phyloP scores from a whole-genome alignment of 2,113 vertebrate species.

The Pitta sordida region DNA sequence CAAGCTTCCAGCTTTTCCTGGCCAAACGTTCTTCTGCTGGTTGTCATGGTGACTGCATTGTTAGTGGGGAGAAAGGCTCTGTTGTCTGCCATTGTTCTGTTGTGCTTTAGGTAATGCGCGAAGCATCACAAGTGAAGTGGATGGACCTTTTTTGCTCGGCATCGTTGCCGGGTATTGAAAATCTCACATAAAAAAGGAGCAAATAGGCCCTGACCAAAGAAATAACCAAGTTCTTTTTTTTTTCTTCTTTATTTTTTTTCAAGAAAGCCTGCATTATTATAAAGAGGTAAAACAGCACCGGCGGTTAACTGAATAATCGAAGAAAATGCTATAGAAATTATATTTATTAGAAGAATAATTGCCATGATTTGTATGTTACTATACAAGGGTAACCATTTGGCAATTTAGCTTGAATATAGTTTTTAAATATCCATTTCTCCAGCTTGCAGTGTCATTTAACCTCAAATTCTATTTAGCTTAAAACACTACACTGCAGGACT shows the following conservation, averaged over 20 bases:
- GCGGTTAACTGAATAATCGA: constrained; percentile 71
- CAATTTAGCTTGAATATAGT: constrained; percentile 73
- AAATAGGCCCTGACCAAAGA: constrained; percentile 81
- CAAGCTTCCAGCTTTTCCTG: constrained; percentile 82
- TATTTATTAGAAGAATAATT: constrained; percentile 81
- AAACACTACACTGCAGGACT: background rate
- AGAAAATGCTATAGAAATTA: constrained; percentile 72
- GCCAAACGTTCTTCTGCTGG: constrained; percentile 82
- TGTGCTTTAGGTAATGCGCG: constrained; percentile 84
- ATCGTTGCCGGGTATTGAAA: constrained; percentile 84
- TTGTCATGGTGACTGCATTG: constrained; percentile 85
- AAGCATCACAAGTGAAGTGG: constrained; percentile 85
- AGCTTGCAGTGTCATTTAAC: constrained; percentile 56
- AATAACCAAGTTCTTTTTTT: constrained; percentile 77
- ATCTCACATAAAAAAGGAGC: constrained; percentile 84
- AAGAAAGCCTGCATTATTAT: constrained; percentile 73
- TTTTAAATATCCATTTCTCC: constrained; percentile 59
- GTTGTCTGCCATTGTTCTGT: constrained; percentile 85
- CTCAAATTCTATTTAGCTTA: constrained; percentile 45
- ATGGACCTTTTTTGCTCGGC: constrained; percentile 84
- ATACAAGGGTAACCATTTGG: constrained; percentile 72
- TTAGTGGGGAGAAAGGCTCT: constrained; percentile 78
- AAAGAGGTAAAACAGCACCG: constrained; percentile 74
- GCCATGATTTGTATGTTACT: constrained; percentile 68
- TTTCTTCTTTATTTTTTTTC: background rate